Percentiles rank a stretch among this genome's conserved stretches.
Evolutionary conservation across 2,113 vertebrate species (phyloP).

Genomic region (Lethenteron camtschaticum): DNA sequence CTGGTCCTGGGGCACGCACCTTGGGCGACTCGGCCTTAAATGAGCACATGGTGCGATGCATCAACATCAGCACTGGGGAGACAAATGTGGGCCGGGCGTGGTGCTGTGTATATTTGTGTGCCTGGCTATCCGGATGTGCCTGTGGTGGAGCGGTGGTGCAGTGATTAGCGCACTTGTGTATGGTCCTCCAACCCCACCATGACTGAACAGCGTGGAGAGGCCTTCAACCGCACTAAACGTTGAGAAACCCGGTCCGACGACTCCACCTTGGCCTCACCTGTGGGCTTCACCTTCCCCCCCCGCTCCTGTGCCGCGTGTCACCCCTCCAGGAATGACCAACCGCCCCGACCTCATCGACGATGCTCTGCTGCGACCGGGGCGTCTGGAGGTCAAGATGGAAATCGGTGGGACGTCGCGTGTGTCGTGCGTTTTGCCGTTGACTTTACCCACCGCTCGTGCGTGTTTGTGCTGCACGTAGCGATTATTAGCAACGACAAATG

Average conservation of each 20-base stretch:
- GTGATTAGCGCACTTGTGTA: not conserved
- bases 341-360: slow-evolving; percentile 90
- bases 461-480: no score
- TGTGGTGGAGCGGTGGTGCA: not conserved
- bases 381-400: slow-evolving; percentile 94
- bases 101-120: not conserved
- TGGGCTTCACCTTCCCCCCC: not conserved
- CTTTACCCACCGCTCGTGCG: not conserved
- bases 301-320: slow-evolving; percentile 1
- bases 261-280: not conserved
- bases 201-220: not conserved
- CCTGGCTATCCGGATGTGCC: not conserved
- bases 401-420: slow-evolving; percentile 35
- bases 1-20: no score
- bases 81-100: no score
- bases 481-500: no score
- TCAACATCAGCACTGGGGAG: no score
- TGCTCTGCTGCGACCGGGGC: slow-evolving; percentile 66
- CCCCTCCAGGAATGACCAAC: slow-evolving; percentile 73
- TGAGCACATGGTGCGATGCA: no score
- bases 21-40: no score
- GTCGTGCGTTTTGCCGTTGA: not conserved
- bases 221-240: no score
- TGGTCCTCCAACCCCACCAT: not conserved
- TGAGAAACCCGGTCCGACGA: no score